These are phyloP conservation scores for Anarsia innoxiella DNA, from an alignment of 2,888 invertebrate species.

Conservation along the genomic window DNA sequence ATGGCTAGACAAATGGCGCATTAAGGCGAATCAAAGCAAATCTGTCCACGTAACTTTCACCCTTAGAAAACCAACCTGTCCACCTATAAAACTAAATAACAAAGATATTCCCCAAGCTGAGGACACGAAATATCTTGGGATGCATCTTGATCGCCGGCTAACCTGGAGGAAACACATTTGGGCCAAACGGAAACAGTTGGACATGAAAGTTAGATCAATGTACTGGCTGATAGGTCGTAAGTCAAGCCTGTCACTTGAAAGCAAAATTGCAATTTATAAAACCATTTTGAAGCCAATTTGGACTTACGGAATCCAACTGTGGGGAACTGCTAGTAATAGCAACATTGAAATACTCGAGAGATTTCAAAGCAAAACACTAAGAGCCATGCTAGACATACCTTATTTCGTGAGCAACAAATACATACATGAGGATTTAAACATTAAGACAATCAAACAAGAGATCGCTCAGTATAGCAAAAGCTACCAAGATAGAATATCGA, in stretches of 20 bases:
- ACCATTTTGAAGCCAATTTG: conserved; percentile 8
- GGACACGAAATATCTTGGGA: neutral
- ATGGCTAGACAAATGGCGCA: neutral
- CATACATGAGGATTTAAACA: too few relatives aligned
- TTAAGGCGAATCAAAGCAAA: neutral
- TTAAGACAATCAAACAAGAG: too few relatives aligned
- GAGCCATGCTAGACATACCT: too few relatives aligned
- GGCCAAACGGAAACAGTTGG: neutral
- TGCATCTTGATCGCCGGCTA: neutral
- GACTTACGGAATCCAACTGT: conserved; percentile 18
- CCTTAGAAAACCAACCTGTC: neutral
- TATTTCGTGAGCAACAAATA: too few relatives aligned
- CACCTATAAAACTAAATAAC: neutral
- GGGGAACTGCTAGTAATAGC: neutral
- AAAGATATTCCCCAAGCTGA: neutral
- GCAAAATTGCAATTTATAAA: neutral
- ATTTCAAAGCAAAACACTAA: neutral
- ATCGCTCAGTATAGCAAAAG: too few relatives aligned
- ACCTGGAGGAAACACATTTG: neutral
- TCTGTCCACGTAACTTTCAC: neutral
- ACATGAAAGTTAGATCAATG: neutral
- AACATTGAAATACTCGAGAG: neutral
- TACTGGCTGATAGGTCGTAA: conserved; percentile 1
- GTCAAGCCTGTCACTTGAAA: neutral
- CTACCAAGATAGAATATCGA: too few relatives aligned